phyloP scores from a whole-genome alignment of 2,113 vertebrate species.

The Malurus cyaneus region DNA sequence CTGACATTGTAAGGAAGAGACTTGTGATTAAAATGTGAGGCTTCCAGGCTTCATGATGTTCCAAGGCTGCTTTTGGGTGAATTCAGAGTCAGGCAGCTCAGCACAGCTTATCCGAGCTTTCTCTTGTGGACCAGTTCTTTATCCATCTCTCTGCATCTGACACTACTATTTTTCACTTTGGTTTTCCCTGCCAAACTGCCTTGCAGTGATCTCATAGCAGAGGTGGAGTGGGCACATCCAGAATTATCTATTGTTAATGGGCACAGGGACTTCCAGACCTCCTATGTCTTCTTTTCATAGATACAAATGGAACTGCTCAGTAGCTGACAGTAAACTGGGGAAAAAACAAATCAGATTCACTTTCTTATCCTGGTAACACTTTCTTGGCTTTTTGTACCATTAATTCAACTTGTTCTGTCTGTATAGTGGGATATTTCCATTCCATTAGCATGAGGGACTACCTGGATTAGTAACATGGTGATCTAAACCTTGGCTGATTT shows the following conservation, averaged over 20 bases:
- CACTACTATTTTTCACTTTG: fast-evolving
- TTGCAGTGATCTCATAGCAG: background rate
- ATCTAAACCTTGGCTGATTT: background rate
- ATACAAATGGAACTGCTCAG: background rate
- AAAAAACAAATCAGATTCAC: background rate
- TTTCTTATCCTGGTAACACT: background rate
- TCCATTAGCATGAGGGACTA: fast-evolving
- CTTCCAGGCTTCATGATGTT: fast-evolving
- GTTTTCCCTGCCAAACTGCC: background rate
- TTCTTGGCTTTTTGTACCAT: background rate
- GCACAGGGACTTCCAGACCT: background rate
- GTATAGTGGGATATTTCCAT: background rate
- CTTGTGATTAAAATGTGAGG: fast-evolving
- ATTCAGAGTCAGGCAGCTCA: background rate
- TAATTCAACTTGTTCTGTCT: background rate
- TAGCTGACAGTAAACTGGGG: background rate
- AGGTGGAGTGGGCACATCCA: background rate
- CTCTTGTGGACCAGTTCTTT: fast-evolving
- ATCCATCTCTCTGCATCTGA: background rate
- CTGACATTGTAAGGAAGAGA: background rate
- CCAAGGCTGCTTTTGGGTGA: background rate
- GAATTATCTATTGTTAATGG: background rate
- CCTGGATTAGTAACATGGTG: background rate
- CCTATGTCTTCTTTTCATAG: background rate
- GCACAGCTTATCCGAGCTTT: fast-evolving